Conservation (phyloP, 23 tunicate species). For the Trididemnum clinides region DNA sequence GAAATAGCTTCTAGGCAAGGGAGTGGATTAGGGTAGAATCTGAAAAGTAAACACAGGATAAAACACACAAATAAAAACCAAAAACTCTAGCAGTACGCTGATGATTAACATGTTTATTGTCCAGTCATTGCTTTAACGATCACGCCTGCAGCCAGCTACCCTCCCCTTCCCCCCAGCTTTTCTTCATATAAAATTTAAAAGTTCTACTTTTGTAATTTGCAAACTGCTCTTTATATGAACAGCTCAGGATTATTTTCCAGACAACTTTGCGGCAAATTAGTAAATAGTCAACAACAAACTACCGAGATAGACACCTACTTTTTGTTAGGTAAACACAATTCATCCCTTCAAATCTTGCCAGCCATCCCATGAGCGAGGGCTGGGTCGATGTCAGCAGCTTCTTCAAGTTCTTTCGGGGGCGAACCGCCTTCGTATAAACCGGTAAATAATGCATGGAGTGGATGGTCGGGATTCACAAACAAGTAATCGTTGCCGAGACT, state of each 20-base stretch:
- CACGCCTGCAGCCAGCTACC: no score
- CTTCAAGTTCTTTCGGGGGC: slow-evolving; percentile 22
- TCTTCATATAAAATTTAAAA: no score
- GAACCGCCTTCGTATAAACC: slow-evolving; percentile 67
- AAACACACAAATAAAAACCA: slow-evolving; percentile 21
- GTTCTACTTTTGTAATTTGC: no score
- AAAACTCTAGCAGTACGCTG: no score
- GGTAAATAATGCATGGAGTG: slow-evolving; percentile 67
- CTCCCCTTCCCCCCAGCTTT: no score
- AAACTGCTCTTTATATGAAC: no score
- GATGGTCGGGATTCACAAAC: slow-evolving; percentile 75
- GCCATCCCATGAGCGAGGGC: slow-evolving; percentile 76
- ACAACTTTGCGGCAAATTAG: no score
- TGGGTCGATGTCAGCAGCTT: slow-evolving; percentile 80
- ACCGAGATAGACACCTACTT: no score
- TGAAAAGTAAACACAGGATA: slow-evolving; percentile 41
- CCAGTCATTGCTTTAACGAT: no score
- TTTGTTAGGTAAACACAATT: slow-evolving; percentile 49
- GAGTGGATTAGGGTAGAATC: slow-evolving; percentile 35
- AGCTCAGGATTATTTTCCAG: no score
- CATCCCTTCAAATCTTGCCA: slow-evolving; percentile 83
- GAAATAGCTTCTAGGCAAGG: slow-evolving; percentile 42
- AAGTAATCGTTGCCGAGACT: slow-evolving; percentile 75
- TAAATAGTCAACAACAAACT: no score
- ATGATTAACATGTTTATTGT: no score